phyloP scores from a whole-genome alignment of 2,888 invertebrate genomes.

The Pelosia muscerda region DNA sequence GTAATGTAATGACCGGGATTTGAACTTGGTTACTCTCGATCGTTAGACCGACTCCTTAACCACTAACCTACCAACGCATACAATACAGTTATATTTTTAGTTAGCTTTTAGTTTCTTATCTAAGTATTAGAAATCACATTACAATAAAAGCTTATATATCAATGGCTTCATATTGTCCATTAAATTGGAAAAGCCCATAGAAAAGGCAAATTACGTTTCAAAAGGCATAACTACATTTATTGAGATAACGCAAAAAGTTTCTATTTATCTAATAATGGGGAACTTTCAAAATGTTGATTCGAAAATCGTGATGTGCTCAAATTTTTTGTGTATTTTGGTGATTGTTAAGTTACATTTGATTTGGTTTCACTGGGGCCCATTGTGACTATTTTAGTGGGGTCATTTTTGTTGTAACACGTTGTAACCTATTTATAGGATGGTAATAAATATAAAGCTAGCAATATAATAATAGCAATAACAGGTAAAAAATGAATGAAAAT shows the following conservation, averaged over 20 bases:
- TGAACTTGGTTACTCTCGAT: too few relatives aligned
- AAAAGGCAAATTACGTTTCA: slow-evolving; percentile 1
- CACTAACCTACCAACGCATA: too few relatives aligned
- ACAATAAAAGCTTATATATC: not conserved
- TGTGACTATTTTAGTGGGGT: not conserved
- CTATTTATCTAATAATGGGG: slow-evolving; percentile 6
- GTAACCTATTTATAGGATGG: not conserved
- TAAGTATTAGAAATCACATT: not conserved
- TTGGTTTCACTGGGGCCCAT: not conserved
- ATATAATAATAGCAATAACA: too few relatives aligned
- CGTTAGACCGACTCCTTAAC: too few relatives aligned
- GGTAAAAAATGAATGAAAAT: too few relatives aligned
- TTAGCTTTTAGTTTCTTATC: slow-evolving; percentile 1
- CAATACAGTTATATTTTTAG: not conserved
- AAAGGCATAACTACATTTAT: not conserved
- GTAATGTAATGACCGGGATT: too few relatives aligned
- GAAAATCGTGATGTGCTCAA: slow-evolving; percentile 7
- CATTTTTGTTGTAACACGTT: not conserved
- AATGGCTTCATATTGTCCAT: slow-evolving; percentile 2
- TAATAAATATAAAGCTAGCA: too few relatives aligned
- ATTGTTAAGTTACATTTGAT: not conserved
- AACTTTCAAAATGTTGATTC: slow-evolving; percentile 10
- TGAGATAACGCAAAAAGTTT: not conserved
- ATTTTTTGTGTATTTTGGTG: slow-evolving; percentile 3
- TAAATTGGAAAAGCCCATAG: slow-evolving; percentile 9